These are phyloP conservation scores for Incurvaria masculella DNA, from an alignment of 2,888 invertebrate genomes.

Conservation along the genomic window DNA sequence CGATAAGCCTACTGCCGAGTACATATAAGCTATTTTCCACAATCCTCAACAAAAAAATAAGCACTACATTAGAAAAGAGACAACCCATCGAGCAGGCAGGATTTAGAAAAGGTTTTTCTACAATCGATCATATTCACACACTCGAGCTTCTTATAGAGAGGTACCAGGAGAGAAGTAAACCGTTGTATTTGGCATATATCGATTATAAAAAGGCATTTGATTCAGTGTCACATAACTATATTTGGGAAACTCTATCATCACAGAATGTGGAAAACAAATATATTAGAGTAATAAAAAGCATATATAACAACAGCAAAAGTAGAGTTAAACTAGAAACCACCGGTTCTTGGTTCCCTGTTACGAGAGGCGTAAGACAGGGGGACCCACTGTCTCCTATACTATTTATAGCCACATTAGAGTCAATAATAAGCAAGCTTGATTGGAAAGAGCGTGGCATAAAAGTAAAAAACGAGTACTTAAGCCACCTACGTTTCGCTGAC, in stretches of 20 bases:
- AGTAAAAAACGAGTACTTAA: background rate
- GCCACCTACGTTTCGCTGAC: constrained; percentile 2
- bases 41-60: background rate
- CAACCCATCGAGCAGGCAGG: constrained; percentile 10
- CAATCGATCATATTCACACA: background rate
- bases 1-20: background rate
- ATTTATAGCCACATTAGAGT: constrained; percentile 2
- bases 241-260: constrained; percentile 1
- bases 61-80: background rate
- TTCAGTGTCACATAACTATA: constrained; percentile 1
- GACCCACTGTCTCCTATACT: too few relatives aligned
- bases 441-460: constrained; percentile 1
- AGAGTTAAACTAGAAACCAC: constrained; percentile 1
- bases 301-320: constrained; percentile 1
- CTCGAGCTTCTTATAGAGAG: constrained; percentile 6
- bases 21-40: constrained; percentile 1
- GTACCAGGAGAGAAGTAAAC: constrained; percentile 6
- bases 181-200: constrained; percentile 5
- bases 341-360: too few relatives aligned
- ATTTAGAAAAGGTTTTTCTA: constrained; percentile 1
- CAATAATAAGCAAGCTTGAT: constrained; percentile 1
- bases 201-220: constrained; percentile 7
- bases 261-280: constrained; percentile 2
- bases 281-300: constrained; percentile 3
- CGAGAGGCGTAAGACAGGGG: too few relatives aligned